These are phyloP conservation scores for Callithrix jacchus DNA, from an alignment of 2,113 vertebrate genomes.

Conservation along the genomic window DNA sequence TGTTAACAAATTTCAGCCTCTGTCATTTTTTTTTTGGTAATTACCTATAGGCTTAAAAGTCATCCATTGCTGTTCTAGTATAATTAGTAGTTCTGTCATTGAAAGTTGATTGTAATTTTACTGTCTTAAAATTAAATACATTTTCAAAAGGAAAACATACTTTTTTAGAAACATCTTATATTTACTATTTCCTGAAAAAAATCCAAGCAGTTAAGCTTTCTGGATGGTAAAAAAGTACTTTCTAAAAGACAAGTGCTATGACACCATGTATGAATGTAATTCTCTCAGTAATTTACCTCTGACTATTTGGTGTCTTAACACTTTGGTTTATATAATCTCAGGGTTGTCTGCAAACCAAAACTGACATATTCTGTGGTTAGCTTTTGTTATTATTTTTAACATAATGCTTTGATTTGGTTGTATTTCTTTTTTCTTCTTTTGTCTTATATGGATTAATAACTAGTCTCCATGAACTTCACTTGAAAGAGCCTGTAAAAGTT, in stretches of 20 bases:
- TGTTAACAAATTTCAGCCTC: slow-evolving; percentile 49
- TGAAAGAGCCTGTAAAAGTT: slow-evolving; percentile 84
- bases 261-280: slow-evolving; percentile 83
- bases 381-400: slow-evolving; percentile 67
- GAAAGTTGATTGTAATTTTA: slow-evolving; percentile 57
- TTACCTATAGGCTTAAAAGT: slow-evolving; percentile 39
- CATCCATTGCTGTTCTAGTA: neutral
- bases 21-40: neutral
- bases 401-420: slow-evolving; percentile 78
- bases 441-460: slow-evolving; percentile 75
- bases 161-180: slow-evolving; percentile 72
- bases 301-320: slow-evolving; percentile 85
- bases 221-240: slow-evolving; percentile 79
- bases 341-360: slow-evolving; percentile 87
- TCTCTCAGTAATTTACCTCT: slow-evolving; percentile 84
- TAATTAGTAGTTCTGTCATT: slow-evolving; percentile 35
- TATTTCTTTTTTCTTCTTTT: slow-evolving; percentile 72
- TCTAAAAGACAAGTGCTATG: slow-evolving; percentile 82
- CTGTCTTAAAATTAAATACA: slow-evolving; percentile 69
- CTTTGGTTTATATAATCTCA: slow-evolving; percentile 84
- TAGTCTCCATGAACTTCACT: slow-evolving; percentile 85
- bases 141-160: slow-evolving; percentile 67
- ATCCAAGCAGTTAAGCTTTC: slow-evolving; percentile 77
- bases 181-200: slow-evolving; percentile 69
- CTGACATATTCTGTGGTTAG: slow-evolving; percentile 83